Base-by-base conservation (phyloP, 2,797 vertebrate genomes). In the Silurus aristotelis region DNA sequence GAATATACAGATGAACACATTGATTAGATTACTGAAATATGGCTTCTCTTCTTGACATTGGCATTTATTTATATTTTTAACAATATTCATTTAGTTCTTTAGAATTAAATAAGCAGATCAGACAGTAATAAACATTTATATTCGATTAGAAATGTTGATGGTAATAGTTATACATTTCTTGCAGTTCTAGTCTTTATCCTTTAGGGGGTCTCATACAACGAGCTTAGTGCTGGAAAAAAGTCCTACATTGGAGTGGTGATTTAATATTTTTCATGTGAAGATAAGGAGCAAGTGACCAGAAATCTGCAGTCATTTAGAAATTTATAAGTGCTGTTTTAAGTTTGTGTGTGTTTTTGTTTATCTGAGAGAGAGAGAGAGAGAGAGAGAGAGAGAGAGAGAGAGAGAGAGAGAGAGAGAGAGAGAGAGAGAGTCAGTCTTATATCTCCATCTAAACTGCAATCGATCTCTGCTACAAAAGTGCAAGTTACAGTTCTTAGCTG, bases 161-260 rank as follows among this genome's bases (percentile, higher is more conserved):
- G 9, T 27, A 17, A 27, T 25, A 17, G 8, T 75, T n/a, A 22
- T 5, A 22, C 2, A 3, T 38, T 76, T 70, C 15, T 1, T 82
- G 66, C 83, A 84, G 31, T 82, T 66, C 66, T 31, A 10, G 7
- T 6, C 4, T 25, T 31, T 2, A 3, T 20, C 67, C 79, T 5
- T 25, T 61, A 86, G 87, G 80, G 48, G 87, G 46, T 66, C 13
- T 14, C 2, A 46, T 17, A 82, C 25, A 19, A 17, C 3, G 6
- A 22, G 80, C 48, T 58, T 14, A 38, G 52, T 38, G 48, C 19
- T 38, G 27, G 31, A 70, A 71, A 31, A 20, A 67, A 43, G 2
- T 20, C 27, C 6, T 48, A n/a, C 55, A 22, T 72, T 5, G 10
- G 7, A 22, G 19, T 46, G 19, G 70, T 48, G 70, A 43, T 48